These are phyloP conservation scores for Tolmerus cingulatus DNA, from an alignment of 2,888 invertebrate genomes.

Conservation along the genomic window DNA sequence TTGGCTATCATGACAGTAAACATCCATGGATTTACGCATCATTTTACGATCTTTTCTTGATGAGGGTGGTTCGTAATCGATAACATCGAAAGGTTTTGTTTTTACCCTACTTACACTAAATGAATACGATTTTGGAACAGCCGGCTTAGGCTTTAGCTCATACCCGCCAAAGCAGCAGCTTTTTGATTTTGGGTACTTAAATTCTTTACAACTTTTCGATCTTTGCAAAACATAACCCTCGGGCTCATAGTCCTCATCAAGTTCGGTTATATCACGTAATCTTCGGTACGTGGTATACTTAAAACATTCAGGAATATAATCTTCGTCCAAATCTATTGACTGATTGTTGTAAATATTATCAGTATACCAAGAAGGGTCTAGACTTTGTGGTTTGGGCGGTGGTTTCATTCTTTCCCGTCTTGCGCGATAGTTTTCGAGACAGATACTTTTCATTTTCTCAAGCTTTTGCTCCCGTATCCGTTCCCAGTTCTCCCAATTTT, in stretches of 20 bases:
- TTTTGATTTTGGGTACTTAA: slow-evolving; percentile 62
- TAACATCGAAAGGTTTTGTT: slow-evolving; percentile 62
- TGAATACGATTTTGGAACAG: slow-evolving; percentile 62
- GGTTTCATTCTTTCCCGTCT: slow-evolving; percentile 60
- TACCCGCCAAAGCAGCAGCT: slow-evolving; percentile 62
- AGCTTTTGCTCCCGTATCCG: slow-evolving; percentile 62
- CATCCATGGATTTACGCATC: slow-evolving; percentile 53
- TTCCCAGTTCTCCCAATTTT: slow-evolving; percentile 64
- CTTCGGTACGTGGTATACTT: slow-evolving; percentile 58
- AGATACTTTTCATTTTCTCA: slow-evolving; percentile 63
- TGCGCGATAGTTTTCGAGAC: slow-evolving; percentile 63
- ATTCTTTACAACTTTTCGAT: slow-evolving; percentile 61
- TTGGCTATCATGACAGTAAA: slow-evolving; percentile 55
- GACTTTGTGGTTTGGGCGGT: slow-evolving; percentile 58
- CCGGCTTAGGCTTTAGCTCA: slow-evolving; percentile 50
- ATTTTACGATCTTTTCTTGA: slow-evolving; percentile 57
- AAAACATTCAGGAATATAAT: slow-evolving; percentile 60
- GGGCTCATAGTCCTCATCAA: slow-evolving; percentile 57
- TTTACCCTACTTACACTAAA: slow-evolving; percentile 57
- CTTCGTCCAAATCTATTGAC: slow-evolving; percentile 61
- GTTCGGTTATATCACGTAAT: slow-evolving; percentile 59
- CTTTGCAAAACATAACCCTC: slow-evolving; percentile 55
- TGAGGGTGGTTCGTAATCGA: slow-evolving; percentile 60
- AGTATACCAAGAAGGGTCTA: slow-evolving; percentile 63
- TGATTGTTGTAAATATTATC: slow-evolving; percentile 64